Evolutionary conservation across 1,140 invertebrate genomes (phyloP).

Genomic region (Lucilia cuprina): DNA sequence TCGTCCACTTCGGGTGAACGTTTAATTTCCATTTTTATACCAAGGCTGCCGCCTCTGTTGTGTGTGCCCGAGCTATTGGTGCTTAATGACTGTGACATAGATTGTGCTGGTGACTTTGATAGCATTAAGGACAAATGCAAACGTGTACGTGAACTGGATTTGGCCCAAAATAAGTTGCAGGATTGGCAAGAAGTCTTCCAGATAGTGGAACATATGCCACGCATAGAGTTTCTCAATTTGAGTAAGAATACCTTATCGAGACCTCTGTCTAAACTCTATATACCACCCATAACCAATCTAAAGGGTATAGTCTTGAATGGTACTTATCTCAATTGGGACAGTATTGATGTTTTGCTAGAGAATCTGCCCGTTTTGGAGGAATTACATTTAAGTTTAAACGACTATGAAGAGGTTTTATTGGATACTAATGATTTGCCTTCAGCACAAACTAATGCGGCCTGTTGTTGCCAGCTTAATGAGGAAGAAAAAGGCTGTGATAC

Average conservation of each 20-base stretch:
- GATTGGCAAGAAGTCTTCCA: slow-evolving; percentile 87
- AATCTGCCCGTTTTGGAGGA: slow-evolving; percentile 83
- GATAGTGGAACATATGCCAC: slow-evolving; percentile 84
- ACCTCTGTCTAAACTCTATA: slow-evolving; percentile 63
- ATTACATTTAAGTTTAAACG: slow-evolving; percentile 87
- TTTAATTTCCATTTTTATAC: slow-evolving; percentile 82
- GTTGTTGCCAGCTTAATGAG: background rate
- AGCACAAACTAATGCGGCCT: slow-evolving; percentile 19
- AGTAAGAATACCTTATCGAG: slow-evolving; percentile 85
- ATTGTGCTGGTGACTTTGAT: slow-evolving; percentile 81
- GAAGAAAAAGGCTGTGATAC: background rate
- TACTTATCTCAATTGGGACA: slow-evolving; percentile 83
- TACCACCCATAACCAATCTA: slow-evolving; percentile 67
- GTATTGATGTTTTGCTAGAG: slow-evolving; percentile 78
- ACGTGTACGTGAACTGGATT: slow-evolving; percentile 85
- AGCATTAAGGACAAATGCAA: slow-evolving; percentile 81
- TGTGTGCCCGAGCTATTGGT: slow-evolving; percentile 84
- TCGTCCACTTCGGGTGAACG: slow-evolving; percentile 60
- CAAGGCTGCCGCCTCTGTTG: slow-evolving; percentile 77
- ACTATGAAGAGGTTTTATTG: slow-evolving; percentile 74
- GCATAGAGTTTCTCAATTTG: slow-evolving; percentile 87
- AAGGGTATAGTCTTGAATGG: slow-evolving; percentile 85
- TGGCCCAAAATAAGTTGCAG: slow-evolving; percentile 87
- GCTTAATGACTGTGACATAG: slow-evolving; percentile 88
- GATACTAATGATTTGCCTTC: slow-evolving; percentile 45